Evolutionary conservation across 2,888 invertebrate species (phyloP).

Genomic region (Zygogramma bicolorata): DNA sequence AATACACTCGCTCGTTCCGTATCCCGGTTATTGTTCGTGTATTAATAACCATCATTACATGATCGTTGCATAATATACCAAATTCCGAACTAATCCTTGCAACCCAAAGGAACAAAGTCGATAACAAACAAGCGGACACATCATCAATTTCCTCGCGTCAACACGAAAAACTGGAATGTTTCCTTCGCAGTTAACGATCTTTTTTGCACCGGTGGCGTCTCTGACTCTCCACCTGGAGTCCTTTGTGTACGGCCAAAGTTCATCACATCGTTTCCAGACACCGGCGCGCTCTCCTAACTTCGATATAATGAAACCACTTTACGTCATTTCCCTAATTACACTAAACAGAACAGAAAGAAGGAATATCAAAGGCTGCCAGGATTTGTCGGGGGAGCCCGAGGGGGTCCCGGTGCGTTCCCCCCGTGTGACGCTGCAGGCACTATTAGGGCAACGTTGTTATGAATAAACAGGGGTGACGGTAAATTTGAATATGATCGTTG

Average conservation of each 20-base stretch:
- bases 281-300: not conserved
- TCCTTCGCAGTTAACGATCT: too few species aligned
- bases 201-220: not conserved
- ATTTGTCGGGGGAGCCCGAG: not conserved
- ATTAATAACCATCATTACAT: too few species aligned
- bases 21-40: too few species aligned
- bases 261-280: not conserved
- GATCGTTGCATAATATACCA: too few species aligned
- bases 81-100: too few species aligned
- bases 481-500: constrained; percentile 22
- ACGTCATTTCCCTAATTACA: not conserved
- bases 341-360: not conserved
- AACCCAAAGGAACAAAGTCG: too few species aligned
- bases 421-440: constrained; percentile 7
- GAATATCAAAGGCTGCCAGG: not conserved
- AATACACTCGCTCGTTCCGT: too few species aligned
- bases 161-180: too few species aligned
- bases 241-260: not conserved
- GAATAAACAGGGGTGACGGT: constrained; percentile 24
- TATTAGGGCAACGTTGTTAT: constrained; percentile 21
- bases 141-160: too few species aligned
- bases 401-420: not conserved
- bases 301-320: not conserved
- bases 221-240: not conserved
- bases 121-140: too few species aligned